Evolutionary conservation across 2,888 invertebrate genomes (phyloP).

Genomic region (Mesorhabditis sp.): DNA sequence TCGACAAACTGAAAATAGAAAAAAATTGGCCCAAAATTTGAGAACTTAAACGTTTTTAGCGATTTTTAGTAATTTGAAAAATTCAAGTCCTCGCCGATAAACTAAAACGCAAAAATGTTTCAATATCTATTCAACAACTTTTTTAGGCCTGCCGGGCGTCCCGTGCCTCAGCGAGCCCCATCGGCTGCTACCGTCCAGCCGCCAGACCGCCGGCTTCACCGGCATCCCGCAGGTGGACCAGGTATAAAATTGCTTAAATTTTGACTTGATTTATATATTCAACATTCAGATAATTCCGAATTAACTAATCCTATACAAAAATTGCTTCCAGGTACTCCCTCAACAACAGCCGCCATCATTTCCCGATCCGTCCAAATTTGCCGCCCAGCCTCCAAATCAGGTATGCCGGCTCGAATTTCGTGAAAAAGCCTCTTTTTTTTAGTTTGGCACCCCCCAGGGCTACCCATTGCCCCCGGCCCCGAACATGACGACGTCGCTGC

Average conservation of each 20-base stretch:
- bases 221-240: constrained; percentile 50
- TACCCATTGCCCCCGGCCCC: background rate
- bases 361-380: constrained; percentile 51
- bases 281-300: too few relatives aligned
- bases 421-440: background rate
- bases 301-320: background rate
- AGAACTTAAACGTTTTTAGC: too few relatives aligned
- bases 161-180: background rate
- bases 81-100: too few relatives aligned
- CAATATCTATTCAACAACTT: background rate
- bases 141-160: background rate
- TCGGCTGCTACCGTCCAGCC: constrained; percentile 4
- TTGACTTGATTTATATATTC: too few relatives aligned
- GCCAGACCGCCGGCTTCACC: constrained; percentile 31
- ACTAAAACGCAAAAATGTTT: too few relatives aligned
- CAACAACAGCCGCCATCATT: constrained; percentile 25
- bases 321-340: background rate
- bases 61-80: too few relatives aligned
- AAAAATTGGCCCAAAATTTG: too few relatives aligned
- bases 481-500: too few relatives aligned
- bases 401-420: background rate
- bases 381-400: constrained; percentile 7
- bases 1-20: too few relatives aligned
- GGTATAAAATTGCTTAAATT: constrained; percentile 12
- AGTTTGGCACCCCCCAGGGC: background rate